Evolutionary conservation across 2,113 vertebrate species (phyloP).

Genomic region (Oreotrochilus melanogaster): DNA sequence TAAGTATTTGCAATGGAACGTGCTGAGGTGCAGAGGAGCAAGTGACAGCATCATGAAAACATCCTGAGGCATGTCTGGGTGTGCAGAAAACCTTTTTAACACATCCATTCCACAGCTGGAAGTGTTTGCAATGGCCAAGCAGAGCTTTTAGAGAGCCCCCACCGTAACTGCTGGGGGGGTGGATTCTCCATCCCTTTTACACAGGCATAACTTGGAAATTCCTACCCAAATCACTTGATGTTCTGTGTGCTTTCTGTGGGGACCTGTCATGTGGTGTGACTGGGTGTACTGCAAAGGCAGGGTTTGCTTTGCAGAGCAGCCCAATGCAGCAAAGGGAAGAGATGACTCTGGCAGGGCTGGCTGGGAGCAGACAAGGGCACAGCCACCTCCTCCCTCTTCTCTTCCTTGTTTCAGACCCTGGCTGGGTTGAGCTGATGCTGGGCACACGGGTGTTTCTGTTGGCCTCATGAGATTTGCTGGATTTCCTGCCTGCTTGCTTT

Average conservation of each 20-base stretch:
- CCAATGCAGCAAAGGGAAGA: background rate
- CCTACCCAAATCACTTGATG: background rate
- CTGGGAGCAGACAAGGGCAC: background rate
- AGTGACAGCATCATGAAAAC: background rate
- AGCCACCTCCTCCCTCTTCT: background rate
- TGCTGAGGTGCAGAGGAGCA: background rate
- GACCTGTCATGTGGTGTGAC: background rate
- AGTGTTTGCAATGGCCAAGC: background rate
- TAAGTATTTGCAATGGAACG: background rate
- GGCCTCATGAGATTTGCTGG: slow-evolving; percentile 24
- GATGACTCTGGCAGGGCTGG: background rate
- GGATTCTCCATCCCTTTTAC: background rate
- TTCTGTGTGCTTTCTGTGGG: background rate
- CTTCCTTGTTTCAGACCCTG: background rate
- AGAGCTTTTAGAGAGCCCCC: background rate
- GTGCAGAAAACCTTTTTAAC: background rate
- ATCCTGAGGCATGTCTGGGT: background rate
- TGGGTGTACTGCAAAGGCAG: background rate
- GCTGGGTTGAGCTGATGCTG: background rate
- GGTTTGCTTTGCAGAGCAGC: background rate
- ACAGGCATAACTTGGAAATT: background rate
- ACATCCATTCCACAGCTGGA: background rate
- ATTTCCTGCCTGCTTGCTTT: background rate
- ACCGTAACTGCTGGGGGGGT: fast-evolving
- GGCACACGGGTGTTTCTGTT: background rate